Conservation (phyloP, 2,888 invertebrate genomes). For the Ormyrus pomaceus region DNA sequence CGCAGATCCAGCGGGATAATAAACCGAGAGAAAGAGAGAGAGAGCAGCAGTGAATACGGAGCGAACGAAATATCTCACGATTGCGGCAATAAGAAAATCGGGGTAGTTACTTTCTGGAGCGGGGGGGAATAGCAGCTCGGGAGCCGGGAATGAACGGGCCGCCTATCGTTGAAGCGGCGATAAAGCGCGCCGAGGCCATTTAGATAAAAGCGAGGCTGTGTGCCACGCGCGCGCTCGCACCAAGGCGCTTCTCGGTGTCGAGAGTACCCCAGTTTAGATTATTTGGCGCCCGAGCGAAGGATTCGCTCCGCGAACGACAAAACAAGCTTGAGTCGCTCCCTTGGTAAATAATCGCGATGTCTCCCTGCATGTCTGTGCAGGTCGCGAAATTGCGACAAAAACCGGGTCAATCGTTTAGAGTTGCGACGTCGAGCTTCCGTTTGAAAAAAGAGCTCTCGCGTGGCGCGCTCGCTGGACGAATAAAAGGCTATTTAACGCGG, state of each 20-base stretch:
- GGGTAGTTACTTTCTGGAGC: neutral
- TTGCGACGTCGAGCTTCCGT: neutral
- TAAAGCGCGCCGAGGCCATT: conserved; percentile 65
- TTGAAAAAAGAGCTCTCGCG: neutral
- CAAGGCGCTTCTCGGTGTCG: conserved; percentile 1
- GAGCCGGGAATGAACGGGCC: conserved; percentile 15
- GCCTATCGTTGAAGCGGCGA: conserved; percentile 58
- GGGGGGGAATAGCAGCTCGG: conserved; percentile 37
- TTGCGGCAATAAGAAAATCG: conserved; percentile 39
- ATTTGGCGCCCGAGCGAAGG: conserved; percentile 38
- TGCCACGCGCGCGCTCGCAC: conserved; percentile 53
- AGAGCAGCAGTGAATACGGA: neutral
- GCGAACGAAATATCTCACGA: conserved; percentile 29
- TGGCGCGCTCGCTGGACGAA: neutral
- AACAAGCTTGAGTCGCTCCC: no score
- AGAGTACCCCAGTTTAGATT: conserved; percentile 45
- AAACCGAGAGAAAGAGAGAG: no score
- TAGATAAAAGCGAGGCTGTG: conserved; percentile 70
- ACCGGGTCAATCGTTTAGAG: neutral
- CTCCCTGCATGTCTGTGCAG: no score
- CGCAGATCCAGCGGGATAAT: no score
- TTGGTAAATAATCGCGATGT: no score
- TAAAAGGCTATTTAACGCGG: no score
- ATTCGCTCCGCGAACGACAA: neutral
- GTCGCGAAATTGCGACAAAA: no score